Percentiles rank a stretch among this genome's conserved stretches.
Evolutionary conservation across 2,797 vertebrate species (phyloP).

Genomic region (Pteropus rufus): DNA sequence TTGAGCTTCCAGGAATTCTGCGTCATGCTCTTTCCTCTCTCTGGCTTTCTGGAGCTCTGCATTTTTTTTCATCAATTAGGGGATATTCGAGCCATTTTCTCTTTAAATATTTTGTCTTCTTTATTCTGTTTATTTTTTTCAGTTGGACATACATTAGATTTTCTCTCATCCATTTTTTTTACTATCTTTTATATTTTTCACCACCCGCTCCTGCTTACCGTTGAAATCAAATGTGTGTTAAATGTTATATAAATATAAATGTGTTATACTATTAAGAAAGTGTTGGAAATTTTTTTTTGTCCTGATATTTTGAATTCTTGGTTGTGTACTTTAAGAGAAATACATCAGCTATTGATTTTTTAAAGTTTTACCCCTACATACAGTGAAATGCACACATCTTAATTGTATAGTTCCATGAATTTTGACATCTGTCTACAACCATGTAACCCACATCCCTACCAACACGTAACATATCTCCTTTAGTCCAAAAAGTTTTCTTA

Average conservation of each 20-base stretch:
- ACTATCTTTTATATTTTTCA: background rate
- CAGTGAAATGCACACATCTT: background rate
- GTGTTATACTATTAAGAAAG: background rate
- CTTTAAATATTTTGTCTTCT: background rate
- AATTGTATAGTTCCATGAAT: background rate
- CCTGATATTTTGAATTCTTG: constrained; percentile 22
- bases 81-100: background rate
- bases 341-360: background rate
- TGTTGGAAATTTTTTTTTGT: background rate
- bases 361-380: background rate
- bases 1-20: background rate
- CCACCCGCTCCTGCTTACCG: background rate
- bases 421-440: background rate
- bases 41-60: background rate
- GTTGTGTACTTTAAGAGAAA: background rate
- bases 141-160: background rate
- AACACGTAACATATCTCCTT: background rate
- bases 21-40: background rate
- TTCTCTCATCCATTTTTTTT: background rate
- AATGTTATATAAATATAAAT: background rate
- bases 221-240: constrained; percentile 13
- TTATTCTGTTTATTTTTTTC: background rate
- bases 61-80: constrained; percentile 26
- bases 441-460: background rate
- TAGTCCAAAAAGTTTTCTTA: background rate